phyloP scores from a whole-genome alignment of 1,140 invertebrate genomes.

The Gerris buenoi region DNA sequence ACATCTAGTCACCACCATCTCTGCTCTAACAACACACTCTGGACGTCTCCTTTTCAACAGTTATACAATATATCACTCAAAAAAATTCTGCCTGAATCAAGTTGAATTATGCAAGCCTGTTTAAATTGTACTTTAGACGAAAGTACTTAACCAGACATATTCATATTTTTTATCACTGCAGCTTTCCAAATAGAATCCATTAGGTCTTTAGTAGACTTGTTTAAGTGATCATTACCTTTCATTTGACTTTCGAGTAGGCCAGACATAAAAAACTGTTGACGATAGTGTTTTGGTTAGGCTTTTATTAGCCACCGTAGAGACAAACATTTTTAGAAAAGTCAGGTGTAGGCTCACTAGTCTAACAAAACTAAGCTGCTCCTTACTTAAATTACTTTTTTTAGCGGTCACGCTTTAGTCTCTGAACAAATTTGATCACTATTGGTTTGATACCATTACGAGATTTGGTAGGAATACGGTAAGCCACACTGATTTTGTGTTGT shows the following conservation, averaged over 20 bases:
- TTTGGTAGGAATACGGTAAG: no score
- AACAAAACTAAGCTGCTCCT: no score
- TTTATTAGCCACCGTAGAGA: not conserved
- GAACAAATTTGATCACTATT: not conserved
- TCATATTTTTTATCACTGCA: not conserved
- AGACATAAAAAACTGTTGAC: not conserved
- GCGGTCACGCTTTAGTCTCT: not conserved
- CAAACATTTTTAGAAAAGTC: not conserved
- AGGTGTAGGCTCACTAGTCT: not conserved
- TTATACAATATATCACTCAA: no score
- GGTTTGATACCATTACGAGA: not conserved
- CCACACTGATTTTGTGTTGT: no score
- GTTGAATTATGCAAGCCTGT: no score
- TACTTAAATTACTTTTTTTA: not conserved
- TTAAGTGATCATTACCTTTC: not conserved
- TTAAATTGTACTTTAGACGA: no score
- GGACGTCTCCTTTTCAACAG: no score
- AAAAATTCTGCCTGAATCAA: no score
- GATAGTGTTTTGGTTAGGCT: not conserved
- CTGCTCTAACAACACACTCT: no score
- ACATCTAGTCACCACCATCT: no score
- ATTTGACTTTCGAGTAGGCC: not conserved
- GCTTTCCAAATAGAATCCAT: not conserved
- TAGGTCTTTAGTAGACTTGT: not conserved
- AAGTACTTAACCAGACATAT: not conserved